Evolutionary conservation across 2,888 invertebrate genomes (phyloP).

Genomic region (Scotopteryx bipunctaria): DNA sequence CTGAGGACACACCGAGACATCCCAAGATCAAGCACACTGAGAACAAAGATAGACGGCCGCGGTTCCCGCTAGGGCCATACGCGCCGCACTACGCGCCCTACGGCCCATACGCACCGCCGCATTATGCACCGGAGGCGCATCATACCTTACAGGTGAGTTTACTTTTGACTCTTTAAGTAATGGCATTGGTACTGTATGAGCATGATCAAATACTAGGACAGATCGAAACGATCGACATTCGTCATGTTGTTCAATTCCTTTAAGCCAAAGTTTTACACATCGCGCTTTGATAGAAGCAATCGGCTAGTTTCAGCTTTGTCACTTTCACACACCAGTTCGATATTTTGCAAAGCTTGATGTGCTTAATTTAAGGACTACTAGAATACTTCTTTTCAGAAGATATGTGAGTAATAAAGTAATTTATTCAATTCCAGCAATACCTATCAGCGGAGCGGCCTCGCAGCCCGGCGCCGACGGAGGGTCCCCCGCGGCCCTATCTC

Average conservation of each 20-base stretch:
- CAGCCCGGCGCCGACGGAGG: slow-evolving; percentile 41
- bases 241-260: no score
- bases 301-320: no score
- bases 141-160: slow-evolving; percentile 21
- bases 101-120: slow-evolving; percentile 69
- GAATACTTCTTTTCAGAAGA: no score
- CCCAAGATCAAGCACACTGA: slow-evolving; percentile 78
- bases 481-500: slow-evolving; percentile 51
- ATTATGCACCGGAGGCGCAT: slow-evolving; percentile 28
- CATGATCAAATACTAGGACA: no score
- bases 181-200: no score
- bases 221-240: no score
- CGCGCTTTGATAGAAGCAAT: no score
- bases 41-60: slow-evolving; percentile 69
- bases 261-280: no score
- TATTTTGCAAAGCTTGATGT: no score
- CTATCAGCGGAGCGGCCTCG: slow-evolving; percentile 31
- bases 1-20: slow-evolving; percentile 58
- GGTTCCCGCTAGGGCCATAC: slow-evolving; percentile 75
- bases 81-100: slow-evolving; percentile 76
- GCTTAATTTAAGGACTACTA: no score
- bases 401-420: no score
- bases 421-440: slow-evolving; percentile 16
- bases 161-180: not conserved
- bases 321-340: no score